These are phyloP conservation scores for Umimayanthus kanabou DNA, from an alignment of 92 coral and sea anemone genomes.

Conservation along the genomic window DNA sequence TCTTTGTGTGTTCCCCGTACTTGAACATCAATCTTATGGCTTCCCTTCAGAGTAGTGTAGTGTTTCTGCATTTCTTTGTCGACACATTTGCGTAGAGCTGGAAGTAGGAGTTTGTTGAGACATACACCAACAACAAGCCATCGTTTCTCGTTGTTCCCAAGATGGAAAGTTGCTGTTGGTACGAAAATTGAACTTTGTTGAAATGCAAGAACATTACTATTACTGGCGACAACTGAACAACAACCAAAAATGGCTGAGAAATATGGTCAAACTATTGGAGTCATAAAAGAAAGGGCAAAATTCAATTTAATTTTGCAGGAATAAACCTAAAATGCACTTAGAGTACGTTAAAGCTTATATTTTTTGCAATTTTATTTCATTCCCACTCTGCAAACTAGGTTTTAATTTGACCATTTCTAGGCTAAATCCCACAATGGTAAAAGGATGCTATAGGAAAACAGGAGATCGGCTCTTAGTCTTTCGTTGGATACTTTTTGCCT, in stretches of 20 bases:
- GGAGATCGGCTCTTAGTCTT: too few species aligned
- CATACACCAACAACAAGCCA: constrained; percentile 88
- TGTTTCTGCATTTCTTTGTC: constrained; percentile 61
- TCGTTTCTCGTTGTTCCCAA: constrained; percentile 70
- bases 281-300: too few species aligned
- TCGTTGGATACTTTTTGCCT: too few species aligned
- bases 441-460: too few species aligned
- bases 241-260: not conserved
- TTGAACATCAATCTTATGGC: constrained; percentile 58
- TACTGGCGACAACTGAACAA: not conserved
- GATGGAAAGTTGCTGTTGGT: constrained; percentile 46
- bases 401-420: too few species aligned
- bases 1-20: constrained; percentile 7
- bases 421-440: too few species aligned
- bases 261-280: too few species aligned
- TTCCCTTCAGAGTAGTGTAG: constrained; percentile 43
- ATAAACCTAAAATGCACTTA: too few species aligned
- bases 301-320: too few species aligned
- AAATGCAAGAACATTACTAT: not conserved
- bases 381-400: too few species aligned
- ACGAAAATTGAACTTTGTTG: not conserved
- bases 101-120: constrained; percentile 68
- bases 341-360: too few species aligned
- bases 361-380: too few species aligned
- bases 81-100: constrained; percentile 59